Evolutionary conservation across 1,140 invertebrate species (phyloP).

Genomic region (Drosophila ironensis): DNA sequence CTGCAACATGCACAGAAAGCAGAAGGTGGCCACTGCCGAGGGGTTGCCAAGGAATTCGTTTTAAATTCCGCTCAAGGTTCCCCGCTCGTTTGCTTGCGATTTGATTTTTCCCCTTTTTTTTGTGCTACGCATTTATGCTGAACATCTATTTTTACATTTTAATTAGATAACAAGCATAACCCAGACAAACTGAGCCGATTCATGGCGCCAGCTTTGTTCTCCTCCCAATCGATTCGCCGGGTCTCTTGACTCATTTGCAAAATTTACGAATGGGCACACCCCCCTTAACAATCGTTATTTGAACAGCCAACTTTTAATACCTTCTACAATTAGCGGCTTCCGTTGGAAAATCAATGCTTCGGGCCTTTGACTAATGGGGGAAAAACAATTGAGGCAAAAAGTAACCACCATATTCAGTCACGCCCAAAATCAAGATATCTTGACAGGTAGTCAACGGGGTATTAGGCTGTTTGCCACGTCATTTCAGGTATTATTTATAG

Average conservation of each 20-base stretch:
- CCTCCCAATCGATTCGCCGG: conserved; percentile 3
- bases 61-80: conserved; percentile 64
- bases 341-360: neutral
- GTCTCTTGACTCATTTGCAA: conserved; percentile 17
- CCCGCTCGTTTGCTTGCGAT: conserved; percentile 24
- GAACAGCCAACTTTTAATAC: neutral
- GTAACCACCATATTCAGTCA: neutral
- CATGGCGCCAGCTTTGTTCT: neutral
- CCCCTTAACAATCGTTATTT: neutral
- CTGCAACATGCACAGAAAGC: conserved; percentile 6
- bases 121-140: conserved; percentile 41
- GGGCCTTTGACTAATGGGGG: neutral
- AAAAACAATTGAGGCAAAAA: neutral
- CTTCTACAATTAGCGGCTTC: neutral
- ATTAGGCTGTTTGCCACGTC: too few relatives aligned
- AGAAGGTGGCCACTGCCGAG: conserved; percentile 6
- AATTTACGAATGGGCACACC: neutral
- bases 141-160: conserved; percentile 41
- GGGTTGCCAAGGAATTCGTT: conserved; percentile 30
- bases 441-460: neutral
- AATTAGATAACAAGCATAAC: conserved; percentile 64
- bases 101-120: conserved; percentile 42
- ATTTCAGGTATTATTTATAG: too few relatives aligned
- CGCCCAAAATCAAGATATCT: neutral
- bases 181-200: conserved; percentile 30